Base-by-base conservation (phyloP, 2,888 invertebrate genomes). In the Troglohyphantes excavatus region DNA sequence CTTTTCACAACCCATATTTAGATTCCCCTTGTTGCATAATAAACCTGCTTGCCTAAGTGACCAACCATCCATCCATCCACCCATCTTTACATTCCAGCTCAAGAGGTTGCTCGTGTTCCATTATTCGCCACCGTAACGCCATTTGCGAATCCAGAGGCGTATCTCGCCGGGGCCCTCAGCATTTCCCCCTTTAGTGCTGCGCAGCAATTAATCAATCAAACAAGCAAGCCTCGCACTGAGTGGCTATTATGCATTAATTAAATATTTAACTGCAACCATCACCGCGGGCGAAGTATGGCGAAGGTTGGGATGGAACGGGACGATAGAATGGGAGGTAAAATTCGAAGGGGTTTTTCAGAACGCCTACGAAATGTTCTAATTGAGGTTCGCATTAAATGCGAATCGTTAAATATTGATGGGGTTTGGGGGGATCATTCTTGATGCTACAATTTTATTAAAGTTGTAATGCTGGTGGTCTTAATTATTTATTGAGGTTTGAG, bases 181-280 rank as follows among this genome's bases (percentile, higher is more conserved):
- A 9, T 19, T 67, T 39, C 29, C 27, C 46, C n/a, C 46, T 11
- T 23, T 0, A 17, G 1, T 2, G 73, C 21, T 43, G 23, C 19
- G n/a, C 17, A 3, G 68, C 82, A 46, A 82, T 82, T 59, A 82
- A 82, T 82, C 82, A 82, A 82, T 82, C 82, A 82, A 72, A 61
- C 61, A 82, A 82, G 61, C 33, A 33, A 82, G 26, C 72, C 72
- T 39, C 70, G 23, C 82, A 53, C 26, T 82, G 82, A 82, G 82
- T 63, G 72, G 70, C 82, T 61, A 82, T 82, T 82, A 82, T 59
- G 72, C 82, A 82, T 82, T 82, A 82, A 82, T 82, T 82, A 82
- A 82, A 82, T 82, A 82, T 82, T 82, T 82, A 82, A 61, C 61
- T n/a, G 72, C 68, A 26, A 63, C 82, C 72, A 82, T 70, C 33